These are phyloP conservation scores for Urocyon cinereoargenteus DNA, from an alignment of 2,797 vertebrate genomes.

Conservation along the genomic window DNA sequence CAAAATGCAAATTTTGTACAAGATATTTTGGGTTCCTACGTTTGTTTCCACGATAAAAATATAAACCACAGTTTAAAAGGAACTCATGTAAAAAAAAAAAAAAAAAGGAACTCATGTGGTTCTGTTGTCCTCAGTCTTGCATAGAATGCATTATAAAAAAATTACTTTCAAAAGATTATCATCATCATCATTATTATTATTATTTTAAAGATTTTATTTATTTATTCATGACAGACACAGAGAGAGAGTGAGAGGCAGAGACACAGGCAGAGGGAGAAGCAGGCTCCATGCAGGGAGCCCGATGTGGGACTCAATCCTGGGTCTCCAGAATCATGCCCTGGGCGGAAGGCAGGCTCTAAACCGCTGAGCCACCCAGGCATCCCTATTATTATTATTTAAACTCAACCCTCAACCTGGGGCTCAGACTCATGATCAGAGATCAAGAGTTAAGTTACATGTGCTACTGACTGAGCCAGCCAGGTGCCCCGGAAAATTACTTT, in stretches of 20 bases:
- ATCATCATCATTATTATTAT: background rate
- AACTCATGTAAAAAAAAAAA: too few relatives aligned
- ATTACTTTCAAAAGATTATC: background rate
- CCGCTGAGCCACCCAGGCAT: too few relatives aligned
- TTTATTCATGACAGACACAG: too few relatives aligned
- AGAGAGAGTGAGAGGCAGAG: too few relatives aligned
- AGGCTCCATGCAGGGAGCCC: too few relatives aligned
- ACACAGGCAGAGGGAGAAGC: too few relatives aligned
- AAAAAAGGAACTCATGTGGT: background rate
- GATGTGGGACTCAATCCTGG: too few relatives aligned
- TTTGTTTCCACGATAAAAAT: slow-evolving; percentile 61
- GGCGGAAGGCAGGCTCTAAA: too few relatives aligned
- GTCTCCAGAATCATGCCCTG: too few relatives aligned
- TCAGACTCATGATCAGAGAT: background rate
- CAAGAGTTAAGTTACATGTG: background rate
- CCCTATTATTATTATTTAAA: background rate
- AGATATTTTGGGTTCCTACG: slow-evolving; percentile 34
- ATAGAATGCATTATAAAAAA: background rate
- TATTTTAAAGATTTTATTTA: too few relatives aligned
- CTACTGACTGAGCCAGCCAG: background rate
- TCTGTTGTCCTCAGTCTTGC: background rate
- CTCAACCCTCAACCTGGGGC: background rate
- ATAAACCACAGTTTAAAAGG: slow-evolving; percentile 43
- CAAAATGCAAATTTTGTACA: slow-evolving; percentile 50
- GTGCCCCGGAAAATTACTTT: background rate